Percentiles rank a stretch among this genome's conserved stretches.
These are phyloP conservation scores for Amaurobius ferox DNA, from an alignment of 2,888 invertebrate genomes.

Conservation along the genomic window DNA sequence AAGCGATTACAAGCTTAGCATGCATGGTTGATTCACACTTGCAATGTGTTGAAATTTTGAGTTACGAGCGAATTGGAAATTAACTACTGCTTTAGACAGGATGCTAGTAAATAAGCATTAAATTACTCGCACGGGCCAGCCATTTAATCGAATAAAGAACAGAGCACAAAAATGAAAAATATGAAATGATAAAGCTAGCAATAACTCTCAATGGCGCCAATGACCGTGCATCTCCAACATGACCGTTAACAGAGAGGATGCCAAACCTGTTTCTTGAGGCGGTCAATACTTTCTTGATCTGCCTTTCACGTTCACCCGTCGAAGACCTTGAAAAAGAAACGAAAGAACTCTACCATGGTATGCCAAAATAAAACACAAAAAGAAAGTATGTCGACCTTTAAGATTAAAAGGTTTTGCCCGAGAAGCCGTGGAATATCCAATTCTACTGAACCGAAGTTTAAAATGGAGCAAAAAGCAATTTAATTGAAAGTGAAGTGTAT, in stretches of 20 bases:
- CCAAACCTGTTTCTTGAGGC: constrained; percentile 46
- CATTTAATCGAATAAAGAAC: background rate
- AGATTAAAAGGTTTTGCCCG: background rate
- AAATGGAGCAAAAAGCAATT: too few species aligned
- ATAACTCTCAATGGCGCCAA: constrained; percentile 18
- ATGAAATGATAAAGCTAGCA: background rate
- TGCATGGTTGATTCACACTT: too few species aligned
- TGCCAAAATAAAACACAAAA: background rate
- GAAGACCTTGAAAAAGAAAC: constrained; percentile 58
- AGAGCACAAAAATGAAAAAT: background rate
- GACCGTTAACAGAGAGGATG: constrained; percentile 35
- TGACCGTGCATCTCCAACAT: constrained; percentile 30
- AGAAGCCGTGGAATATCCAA: background rate
- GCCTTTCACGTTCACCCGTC: constrained; percentile 54
- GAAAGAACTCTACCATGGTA: constrained; percentile 13
- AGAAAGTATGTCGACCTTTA: constrained; percentile 45
- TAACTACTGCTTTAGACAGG: too few species aligned
- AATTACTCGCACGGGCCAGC: too few species aligned
- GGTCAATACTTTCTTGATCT: constrained; percentile 44
- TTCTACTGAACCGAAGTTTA: background rate
- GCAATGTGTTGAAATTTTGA: too few species aligned
- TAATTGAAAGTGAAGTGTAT: too few species aligned
- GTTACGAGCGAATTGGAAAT: too few species aligned
- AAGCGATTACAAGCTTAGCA: too few species aligned
- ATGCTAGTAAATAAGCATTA: too few species aligned